phyloP scores from a whole-genome alignment of 2,888 invertebrate genomes.

The Resseliella maxima region DNA sequence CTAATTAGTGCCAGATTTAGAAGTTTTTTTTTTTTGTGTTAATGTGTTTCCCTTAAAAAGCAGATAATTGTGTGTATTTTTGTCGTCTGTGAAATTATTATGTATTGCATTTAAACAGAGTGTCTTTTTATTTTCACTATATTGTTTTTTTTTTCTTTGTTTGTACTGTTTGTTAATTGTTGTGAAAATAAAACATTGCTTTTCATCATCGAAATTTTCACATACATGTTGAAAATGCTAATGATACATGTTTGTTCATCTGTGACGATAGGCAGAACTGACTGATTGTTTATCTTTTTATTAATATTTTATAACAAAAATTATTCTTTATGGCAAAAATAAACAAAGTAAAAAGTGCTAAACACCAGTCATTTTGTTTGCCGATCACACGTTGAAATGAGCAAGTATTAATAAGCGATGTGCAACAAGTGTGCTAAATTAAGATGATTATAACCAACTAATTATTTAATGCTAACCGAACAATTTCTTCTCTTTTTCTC shows the following conservation, averaged over 20 bases:
- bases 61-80: slow-evolving; percentile 49
- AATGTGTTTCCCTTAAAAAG: neutral
- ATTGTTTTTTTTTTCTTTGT: slow-evolving; percentile 50
- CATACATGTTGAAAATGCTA: neutral
- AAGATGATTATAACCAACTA: slow-evolving; percentile 6
- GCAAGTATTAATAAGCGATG: neutral
- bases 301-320: too few species aligned
- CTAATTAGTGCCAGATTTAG: slow-evolving; percentile 10
- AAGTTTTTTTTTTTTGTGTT: neutral
- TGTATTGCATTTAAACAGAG: slow-evolving; percentile 24
- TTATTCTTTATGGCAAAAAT: too few species aligned
- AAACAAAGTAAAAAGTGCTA: too few species aligned
- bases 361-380: too few species aligned
- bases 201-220: neutral
- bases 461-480: slow-evolving; percentile 41
- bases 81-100: slow-evolving; percentile 50
- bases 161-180: slow-evolving; percentile 40
- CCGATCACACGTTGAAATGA: neutral
- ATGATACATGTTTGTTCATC: neutral
- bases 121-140: neutral
- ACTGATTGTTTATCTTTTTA: too few species aligned
- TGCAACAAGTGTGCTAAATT: neutral
- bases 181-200: slow-evolving; percentile 16
- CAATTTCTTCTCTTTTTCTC: slow-evolving; percentile 40
- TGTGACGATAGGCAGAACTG: too few species aligned